A percentile compares a stretch with the other conserved stretches of the same genome.
These are phyloP conservation scores for Carcina quercana DNA, from an alignment of 2,888 invertebrate genomes.

Conservation along the genomic window DNA sequence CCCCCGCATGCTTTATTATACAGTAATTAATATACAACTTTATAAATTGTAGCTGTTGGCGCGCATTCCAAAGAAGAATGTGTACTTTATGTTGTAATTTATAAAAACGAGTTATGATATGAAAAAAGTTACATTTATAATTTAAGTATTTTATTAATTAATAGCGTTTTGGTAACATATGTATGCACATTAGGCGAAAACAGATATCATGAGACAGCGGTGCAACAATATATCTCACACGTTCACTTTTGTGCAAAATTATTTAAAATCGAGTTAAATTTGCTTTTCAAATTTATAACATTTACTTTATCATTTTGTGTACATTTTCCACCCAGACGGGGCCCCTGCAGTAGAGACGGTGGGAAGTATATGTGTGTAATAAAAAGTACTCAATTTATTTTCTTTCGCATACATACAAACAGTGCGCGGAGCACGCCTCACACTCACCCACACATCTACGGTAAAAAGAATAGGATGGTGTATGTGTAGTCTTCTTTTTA, in stretches of 20 bases:
- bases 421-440: slow-evolving; percentile 5
- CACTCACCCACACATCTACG: slow-evolving; percentile 6
- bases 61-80: slow-evolving; percentile 37
- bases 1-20: slow-evolving; percentile 74
- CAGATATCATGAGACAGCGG: too few species aligned
- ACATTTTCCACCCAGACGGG: slow-evolving; percentile 18
- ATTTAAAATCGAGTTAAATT: too few species aligned
- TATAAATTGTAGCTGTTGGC: slow-evolving; percentile 59
- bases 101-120: background rate
- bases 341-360: slow-evolving; percentile 14
- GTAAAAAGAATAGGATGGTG: slow-evolving; percentile 6
- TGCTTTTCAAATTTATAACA: slow-evolving; percentile 10
- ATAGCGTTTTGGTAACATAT: too few species aligned
- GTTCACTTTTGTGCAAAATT: too few species aligned
- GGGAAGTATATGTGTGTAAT: slow-evolving; percentile 12
- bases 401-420: slow-evolving; percentile 4
- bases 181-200: too few species aligned
- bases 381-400: slow-evolving; percentile 15
- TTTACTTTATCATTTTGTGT: slow-evolving; percentile 11
- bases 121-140: background rate
- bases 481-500: slow-evolving; percentile 8
- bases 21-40: slow-evolving; percentile 74
- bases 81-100: slow-evolving; percentile 4
- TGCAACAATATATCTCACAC: too few species aligned
- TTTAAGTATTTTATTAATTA: background rate